These are phyloP conservation scores for Rhogogaster chlorosoma DNA, from an alignment of 2,888 invertebrate genomes.

Conservation along the genomic window DNA sequence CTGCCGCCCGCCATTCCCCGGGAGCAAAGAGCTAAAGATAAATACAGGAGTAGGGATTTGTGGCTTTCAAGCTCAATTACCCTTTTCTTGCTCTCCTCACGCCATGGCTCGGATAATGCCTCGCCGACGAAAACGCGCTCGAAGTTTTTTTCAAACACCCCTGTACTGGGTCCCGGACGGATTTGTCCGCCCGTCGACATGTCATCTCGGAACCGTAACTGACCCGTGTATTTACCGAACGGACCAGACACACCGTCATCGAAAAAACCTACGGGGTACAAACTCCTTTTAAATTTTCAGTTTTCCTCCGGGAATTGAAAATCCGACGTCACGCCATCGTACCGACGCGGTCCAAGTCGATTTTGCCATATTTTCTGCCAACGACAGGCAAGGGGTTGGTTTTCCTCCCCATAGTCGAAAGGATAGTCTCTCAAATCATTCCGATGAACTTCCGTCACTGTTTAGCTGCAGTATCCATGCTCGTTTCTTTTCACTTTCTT, in stretches of 20 bases:
- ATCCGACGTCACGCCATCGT: constrained; percentile 46
- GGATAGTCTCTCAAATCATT: too few species aligned
- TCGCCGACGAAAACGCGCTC: constrained; percentile 78
- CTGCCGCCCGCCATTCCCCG: background rate
- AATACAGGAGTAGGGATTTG: background rate
- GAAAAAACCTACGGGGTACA: constrained; percentile 65
- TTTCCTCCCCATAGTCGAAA: background rate
- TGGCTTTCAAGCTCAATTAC: constrained; percentile 22
- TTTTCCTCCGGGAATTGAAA: too few species aligned
- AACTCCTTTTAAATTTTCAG: background rate
- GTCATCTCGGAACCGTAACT: constrained; percentile 57
- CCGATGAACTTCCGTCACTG: background rate
- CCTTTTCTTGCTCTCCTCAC: constrained; percentile 50
- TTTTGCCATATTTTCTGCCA: constrained; percentile 65
- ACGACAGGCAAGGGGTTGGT: constrained; percentile 8
- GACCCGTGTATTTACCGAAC: constrained; percentile 59
- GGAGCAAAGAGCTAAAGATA: constrained; percentile 33
- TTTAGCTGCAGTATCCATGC: background rate
- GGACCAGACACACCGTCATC: constrained; percentile 64
- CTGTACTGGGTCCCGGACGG: constrained; percentile 59
- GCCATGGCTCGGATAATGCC: constrained; percentile 60
- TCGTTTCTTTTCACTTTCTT: background rate
- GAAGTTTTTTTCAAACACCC: constrained; percentile 77
- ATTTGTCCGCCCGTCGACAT: constrained; percentile 63
- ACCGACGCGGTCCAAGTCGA: constrained; percentile 71